Evolutionary conservation across 2,113 vertebrate species (phyloP), one percentile per base, ranked within the genome.

Genomic region (Hippocampus comes): DNA sequence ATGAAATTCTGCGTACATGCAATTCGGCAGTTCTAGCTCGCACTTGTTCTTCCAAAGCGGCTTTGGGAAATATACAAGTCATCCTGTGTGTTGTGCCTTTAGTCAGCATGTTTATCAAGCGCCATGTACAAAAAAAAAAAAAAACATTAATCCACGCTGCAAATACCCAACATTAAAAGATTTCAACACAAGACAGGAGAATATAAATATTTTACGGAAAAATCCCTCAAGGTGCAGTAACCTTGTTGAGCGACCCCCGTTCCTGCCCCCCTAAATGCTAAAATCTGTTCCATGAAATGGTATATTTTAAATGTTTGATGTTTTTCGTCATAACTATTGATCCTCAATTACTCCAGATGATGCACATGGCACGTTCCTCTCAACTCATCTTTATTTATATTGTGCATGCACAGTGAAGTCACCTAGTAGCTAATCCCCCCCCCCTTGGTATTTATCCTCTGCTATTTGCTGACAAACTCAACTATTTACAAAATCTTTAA

Each of bases 1-100:
- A 83, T 84, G 43, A 59, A 21, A 48, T 67, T 67, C 67, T 72
- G 20, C 41, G 59, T 20, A 17, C 43, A 41, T 56, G 55, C 1
- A 20, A 15, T 3, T 65, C 9, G 23, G n/a, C 55, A 3, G 55
- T 9, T 57, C 25, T 25, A 10, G 51, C 21, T 63, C n/a, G 34
- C 60, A 1, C 11, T 42, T 46, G 43, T 65, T 43, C 41, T 65
- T 43, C 41, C 41, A 63, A 63, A 38, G 59, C 12, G 5, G 61
- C 34, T 63, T 63, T 42, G 20, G 34, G 14, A 63, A 41, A 38
- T 14, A 20, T 38, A 63, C 38, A 43, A 25, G 25, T 42, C 43
- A 41, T 46, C 63, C 23, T 65, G 6, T 46, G 41, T 64, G 20
- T 14, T 25, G 46, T 17, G 63, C 63, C 38, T 63, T 42, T n/a